Base-by-base conservation (phyloP, 2,888 invertebrate genomes). In the Anoplius nigerrimus region DNA sequence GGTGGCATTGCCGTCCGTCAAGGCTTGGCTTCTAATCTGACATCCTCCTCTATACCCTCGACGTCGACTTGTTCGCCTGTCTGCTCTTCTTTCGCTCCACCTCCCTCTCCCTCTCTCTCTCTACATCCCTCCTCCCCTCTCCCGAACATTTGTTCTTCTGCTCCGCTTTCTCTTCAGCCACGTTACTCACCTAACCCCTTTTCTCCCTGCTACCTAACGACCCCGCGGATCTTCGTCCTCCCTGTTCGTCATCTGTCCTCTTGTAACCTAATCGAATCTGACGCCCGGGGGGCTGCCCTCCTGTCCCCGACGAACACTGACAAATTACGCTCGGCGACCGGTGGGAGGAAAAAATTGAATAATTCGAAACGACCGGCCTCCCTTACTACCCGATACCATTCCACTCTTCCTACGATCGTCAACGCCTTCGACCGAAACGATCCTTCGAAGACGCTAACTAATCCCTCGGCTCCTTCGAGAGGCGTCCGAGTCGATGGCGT, bases 21-120 rank as follows among this genome's bases (percentile, higher is more conserved):
- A 82, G 80, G 77, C 83, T 85, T 84, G 86, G 86, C 87, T 87
- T 86, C 86, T 87, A 87, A 87, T 87, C 87, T 84, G 87, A 86
- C 87, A 78, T 83, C 65, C 72, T 72, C 67, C 48, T 70, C 78
- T 72, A 69, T 69, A 74, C 71, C 66, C n/a, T 45, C 20, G 45
- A 18, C 15, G 55, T 21, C 21, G 21, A 34, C 21, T 60, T 24
- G 21, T 22, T 48, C 59, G 22, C 43, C 20, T 22, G 57, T 58
- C 46, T 58, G 57, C 11, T 52, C 16, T 27, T 22, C 57, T 43
- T 59, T 62, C 63, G 48, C 60, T 66, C 45, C 46, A 56, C 53
- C 51, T 21, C 71, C 48, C 69, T 53, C 58, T 60, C 71, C 46
- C 52, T 54, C 51, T 59, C 48, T 56, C 27, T 48, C 53, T 60